These are phyloP conservation scores for Pachydiplax longipennis DNA, from an alignment of 2,888 invertebrate species.

Conservation along the genomic window DNA sequence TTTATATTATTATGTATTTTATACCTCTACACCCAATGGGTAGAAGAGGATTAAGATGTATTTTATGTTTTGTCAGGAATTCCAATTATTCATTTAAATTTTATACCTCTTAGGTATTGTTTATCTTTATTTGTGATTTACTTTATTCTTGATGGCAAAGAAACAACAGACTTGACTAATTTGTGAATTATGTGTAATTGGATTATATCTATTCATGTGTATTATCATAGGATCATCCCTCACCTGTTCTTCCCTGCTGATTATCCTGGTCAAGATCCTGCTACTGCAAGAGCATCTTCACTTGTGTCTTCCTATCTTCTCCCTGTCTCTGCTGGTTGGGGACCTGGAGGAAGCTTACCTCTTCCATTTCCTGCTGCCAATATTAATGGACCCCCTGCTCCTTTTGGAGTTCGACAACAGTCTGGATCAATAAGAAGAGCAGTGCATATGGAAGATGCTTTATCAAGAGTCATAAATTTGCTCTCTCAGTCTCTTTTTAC, in stretches of 20 bases:
- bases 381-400: slow-evolving; percentile 26
- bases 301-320: slow-evolving; percentile 55
- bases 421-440: background rate
- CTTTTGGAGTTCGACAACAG: background rate
- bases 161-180: background rate
- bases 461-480: slow-evolving; percentile 66
- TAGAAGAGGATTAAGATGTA: too few species aligned
- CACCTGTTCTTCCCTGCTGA: slow-evolving; percentile 60
- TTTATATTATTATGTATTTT: too few species aligned
- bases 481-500: slow-evolving; percentile 66
- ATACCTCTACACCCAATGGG: too few species aligned
- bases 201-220: background rate
- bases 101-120: too few species aligned
- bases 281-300: slow-evolving; percentile 64
- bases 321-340: slow-evolving; percentile 56
- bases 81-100: too few species aligned
- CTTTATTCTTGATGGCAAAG: slow-evolving; percentile 55
- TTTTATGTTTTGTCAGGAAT: too few species aligned
- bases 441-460: slow-evolving; percentile 61
- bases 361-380: slow-evolving; percentile 28
- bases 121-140: slow-evolving; percentile 46
- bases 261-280: slow-evolving; percentile 63
- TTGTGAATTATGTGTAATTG: background rate
- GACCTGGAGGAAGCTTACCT: slow-evolving; percentile 49
- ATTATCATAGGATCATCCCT: slow-evolving; percentile 57